phyloP scores from a whole-genome alignment of 2,113 vertebrate genomes.

The Rhipidura dahli region DNA sequence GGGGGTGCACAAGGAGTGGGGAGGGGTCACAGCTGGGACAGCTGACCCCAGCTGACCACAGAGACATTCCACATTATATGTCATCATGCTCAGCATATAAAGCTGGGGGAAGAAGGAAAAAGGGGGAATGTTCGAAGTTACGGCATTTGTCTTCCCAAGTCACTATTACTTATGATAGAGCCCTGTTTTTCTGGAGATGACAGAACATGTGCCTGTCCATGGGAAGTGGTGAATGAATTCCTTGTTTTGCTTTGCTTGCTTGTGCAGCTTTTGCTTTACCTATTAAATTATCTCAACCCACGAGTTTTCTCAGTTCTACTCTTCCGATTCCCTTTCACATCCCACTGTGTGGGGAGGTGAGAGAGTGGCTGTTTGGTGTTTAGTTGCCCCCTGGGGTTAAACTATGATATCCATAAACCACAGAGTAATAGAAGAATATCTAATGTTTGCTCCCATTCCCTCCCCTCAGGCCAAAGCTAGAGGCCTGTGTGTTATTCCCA shows the following conservation, averaged over 20 bases:
- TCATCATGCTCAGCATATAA: neutral
- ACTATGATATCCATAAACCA: neutral
- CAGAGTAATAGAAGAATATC: neutral
- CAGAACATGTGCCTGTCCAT: neutral
- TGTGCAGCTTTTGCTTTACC: neutral
- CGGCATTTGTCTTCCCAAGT: neutral
- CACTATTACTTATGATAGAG: neutral
- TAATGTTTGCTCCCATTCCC: neutral
- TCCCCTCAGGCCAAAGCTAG: neutral
- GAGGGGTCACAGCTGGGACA: neutral
- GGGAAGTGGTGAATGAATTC: neutral
- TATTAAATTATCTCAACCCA: neutral
- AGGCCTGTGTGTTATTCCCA: neutral
- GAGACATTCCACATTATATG: neutral
- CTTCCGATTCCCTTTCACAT: neutral
- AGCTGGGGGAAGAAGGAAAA: neutral
- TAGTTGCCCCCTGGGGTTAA: neutral
- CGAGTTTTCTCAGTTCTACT: neutral
- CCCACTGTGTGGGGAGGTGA: neutral
- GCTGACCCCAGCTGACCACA: neutral
- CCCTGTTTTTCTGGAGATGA: neutral
- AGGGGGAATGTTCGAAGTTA: fast-evolving
- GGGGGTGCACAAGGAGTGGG: neutral
- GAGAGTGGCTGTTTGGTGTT: neutral
- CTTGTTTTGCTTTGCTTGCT: neutral